Evolutionary conservation across 2,888 invertebrate genomes (phyloP).

Genomic region (Ptychoptera contaminata): DNA sequence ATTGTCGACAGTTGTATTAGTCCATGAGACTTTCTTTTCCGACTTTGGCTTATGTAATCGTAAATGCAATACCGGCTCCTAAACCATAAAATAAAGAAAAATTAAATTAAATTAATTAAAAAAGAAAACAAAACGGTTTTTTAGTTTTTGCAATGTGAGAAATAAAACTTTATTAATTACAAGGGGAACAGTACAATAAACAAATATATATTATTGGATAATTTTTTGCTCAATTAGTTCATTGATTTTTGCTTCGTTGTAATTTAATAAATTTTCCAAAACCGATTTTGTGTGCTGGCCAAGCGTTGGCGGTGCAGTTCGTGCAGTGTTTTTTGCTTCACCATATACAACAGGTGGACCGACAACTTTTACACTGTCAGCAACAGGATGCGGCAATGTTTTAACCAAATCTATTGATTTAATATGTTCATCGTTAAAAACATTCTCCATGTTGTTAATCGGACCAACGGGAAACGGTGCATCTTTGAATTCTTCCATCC

Average conservation of each 20-base stretch:
- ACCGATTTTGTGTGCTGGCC: conserved; percentile 80
- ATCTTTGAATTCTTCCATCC: conserved; percentile 54
- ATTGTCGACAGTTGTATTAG: conserved; percentile 83
- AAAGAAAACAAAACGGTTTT: too few species aligned
- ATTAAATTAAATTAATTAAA: neutral
- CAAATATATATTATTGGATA: too few species aligned
- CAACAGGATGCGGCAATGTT: conserved; percentile 49
- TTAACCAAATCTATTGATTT: conserved; percentile 54
- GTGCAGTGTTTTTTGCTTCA: conserved; percentile 49
- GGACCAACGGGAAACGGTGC: conserved; percentile 79
- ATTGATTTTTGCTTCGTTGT: conserved; percentile 42
- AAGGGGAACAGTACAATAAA: too few species aligned
- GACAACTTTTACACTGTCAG: conserved; percentile 58
- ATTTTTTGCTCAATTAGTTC: conserved; percentile 19
- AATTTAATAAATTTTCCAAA: conserved; percentile 48
- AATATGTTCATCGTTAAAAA: conserved; percentile 80
- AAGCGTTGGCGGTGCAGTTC: conserved; percentile 63
- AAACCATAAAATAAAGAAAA: neutral
- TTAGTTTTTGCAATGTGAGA: too few species aligned
- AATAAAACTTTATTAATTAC: too few species aligned
- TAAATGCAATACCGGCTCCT: conserved; percentile 40
- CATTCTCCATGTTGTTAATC: conserved; percentile 70
- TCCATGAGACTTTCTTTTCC: conserved; percentile 76
- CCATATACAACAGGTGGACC: conserved; percentile 79
- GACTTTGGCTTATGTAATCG: conserved; percentile 51